These are phyloP conservation scores for Menura novaehollandiae DNA, from an alignment of 2,113 vertebrate genomes.

Conservation along the genomic window DNA sequence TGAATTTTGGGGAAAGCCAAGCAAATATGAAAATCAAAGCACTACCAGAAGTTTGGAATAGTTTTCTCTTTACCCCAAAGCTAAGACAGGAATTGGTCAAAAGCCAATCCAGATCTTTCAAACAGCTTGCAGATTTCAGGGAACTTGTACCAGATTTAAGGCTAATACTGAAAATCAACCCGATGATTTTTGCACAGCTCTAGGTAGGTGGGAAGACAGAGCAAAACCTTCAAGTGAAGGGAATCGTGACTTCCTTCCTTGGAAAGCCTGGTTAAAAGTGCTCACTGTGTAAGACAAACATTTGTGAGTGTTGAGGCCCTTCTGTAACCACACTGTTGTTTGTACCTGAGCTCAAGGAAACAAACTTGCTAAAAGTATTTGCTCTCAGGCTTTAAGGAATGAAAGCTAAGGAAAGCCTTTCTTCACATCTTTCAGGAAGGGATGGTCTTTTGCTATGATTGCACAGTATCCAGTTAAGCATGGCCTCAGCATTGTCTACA, in stretches of 20 bases:
- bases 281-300: neutral
- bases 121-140: neutral
- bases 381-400: neutral
- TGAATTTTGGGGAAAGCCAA: neutral
- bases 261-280: neutral
- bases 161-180: neutral
- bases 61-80: neutral
- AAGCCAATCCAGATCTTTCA: neutral
- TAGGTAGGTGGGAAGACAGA: neutral
- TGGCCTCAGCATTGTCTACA: neutral
- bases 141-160: neutral
- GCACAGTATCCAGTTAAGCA: neutral
- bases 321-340: neutral
- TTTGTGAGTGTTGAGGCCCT: neutral
- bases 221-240: neutral
- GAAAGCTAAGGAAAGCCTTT: neutral
- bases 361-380: neutral
- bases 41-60: neutral
- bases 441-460: neutral
- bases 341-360: neutral
- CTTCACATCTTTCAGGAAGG: neutral
- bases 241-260: neutral
- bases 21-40: neutral
- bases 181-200: neutral
- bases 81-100: neutral